Evolutionary conservation across 92 coral and sea anemone genomes (phyloP).

Genomic region (Bergia sp.): DNA sequence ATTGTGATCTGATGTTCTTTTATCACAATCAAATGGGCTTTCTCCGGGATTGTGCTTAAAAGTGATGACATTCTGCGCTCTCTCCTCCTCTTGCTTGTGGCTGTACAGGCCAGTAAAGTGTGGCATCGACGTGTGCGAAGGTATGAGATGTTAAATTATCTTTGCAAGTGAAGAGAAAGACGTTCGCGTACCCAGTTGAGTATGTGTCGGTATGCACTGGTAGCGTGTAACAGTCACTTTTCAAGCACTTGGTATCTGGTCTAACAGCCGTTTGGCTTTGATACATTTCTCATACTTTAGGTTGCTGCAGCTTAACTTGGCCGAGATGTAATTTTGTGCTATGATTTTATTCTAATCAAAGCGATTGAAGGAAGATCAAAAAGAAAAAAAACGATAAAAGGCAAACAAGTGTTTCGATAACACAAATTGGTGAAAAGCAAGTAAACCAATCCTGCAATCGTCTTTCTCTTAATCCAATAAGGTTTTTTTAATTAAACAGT

Average conservation of each 20-base stretch:
- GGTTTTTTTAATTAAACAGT: background rate
- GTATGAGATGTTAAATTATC: background rate
- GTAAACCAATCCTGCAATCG: background rate
- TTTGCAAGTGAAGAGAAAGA: background rate
- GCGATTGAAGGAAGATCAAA: background rate
- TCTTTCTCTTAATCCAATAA: background rate
- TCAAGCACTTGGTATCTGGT: background rate
- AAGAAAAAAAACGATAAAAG: no score
- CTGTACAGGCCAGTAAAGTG: slow-evolving; percentile 33
- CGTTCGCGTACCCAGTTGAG: background rate
- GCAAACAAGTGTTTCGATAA: background rate
- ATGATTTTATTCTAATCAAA: background rate
- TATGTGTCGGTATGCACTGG: background rate
- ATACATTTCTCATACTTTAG: background rate
- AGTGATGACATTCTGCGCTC: slow-evolving; percentile 34
- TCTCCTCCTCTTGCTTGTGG: slow-evolving; percentile 13
- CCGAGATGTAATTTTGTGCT: background rate
- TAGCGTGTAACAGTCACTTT: background rate
- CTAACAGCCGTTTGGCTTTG: background rate
- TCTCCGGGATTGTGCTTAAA: background rate
- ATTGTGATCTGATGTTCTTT: background rate
- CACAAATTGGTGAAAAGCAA: background rate
- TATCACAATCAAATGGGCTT: background rate
- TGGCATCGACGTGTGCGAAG: background rate
- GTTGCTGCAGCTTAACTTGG: background rate